Base-by-base conservation (phyloP, 2,797 vertebrate genomes). In the Pseudocheirus occidentalis region DNA sequence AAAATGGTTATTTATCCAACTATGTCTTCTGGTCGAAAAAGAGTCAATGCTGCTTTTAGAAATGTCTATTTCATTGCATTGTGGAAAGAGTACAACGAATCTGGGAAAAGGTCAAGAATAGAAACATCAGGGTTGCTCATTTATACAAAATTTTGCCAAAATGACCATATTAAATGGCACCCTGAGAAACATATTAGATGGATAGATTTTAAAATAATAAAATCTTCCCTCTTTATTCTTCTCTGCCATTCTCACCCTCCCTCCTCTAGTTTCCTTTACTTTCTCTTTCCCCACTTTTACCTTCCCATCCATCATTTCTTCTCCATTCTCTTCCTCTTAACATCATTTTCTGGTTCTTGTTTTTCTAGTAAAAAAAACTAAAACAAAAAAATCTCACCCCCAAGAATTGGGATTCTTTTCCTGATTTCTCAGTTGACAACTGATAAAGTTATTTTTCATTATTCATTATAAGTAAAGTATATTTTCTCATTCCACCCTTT, bases 381-480 rank as follows among this genome's bases (percentile, higher is more conserved):
- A 56, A 62, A 29, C 0, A 87, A 27, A 16, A 53, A 13, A 93
- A 90, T 50, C 28, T 55, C 90, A 0, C n/a, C 7, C 66, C 66
- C n/a, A 91, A 34, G 2, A 3, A 1, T 18, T 46, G 7, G 90
- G 34, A 18, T 1, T 66, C 54, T 53, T 89, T 50, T 56, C 46
- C 59, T 90, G 90, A 52, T 81, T 91, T 59, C 57, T n/a, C 1
- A 4, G n/a, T 56, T 55, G 81, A 5, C 9, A 90, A 81, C 9
- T 93, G 50, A 57, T 55, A 18, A 91, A 94, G 29, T 52, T 18
- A 40, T 73, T 40, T 94, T 94, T 66, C 58, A 73, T 53, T n/a
- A 24, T 58, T 92, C 89, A 40, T 93, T n/a, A 55, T 7, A 96
- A 94, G 11, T 92, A 66, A 96, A 66, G 24, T 53, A 93, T 2